Conservation (phyloP, 30 jellyfish, hydroid and myxozoan genomes). For the Aurelia sp. region DNA sequence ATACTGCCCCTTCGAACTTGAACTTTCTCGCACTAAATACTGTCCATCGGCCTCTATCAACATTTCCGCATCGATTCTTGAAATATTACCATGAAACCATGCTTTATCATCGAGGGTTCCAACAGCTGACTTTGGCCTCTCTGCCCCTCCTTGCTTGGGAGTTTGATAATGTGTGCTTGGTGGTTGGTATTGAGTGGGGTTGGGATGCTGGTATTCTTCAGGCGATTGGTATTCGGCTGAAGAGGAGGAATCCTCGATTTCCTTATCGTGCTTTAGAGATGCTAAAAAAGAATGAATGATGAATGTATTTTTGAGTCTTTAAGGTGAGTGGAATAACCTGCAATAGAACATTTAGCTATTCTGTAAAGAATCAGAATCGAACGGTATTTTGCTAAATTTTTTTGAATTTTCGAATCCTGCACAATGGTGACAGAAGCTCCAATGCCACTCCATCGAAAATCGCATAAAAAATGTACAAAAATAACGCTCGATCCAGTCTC, state of each 20-base stretch:
- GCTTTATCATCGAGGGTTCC: constrained; percentile 58
- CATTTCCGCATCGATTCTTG: constrained; percentile 72
- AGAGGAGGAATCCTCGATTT: too few relatives aligned
- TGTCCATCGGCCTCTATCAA: constrained; percentile 90
- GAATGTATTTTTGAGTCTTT: too few relatives aligned
- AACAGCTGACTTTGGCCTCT: constrained; percentile 54
- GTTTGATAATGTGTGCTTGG: constrained; percentile 67
- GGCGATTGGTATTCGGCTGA: constrained; percentile 59
- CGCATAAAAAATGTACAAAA: too few relatives aligned
- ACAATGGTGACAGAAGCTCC: too few relatives aligned
- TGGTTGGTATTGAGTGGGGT: constrained; percentile 31
- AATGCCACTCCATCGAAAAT: too few relatives aligned
- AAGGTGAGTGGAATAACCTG: too few relatives aligned
- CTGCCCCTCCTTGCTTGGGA: constrained; percentile 1
- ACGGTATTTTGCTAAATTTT: too few relatives aligned
- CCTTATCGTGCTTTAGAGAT: constrained; percentile 24
- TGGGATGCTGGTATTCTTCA: constrained; percentile 68
- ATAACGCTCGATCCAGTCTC: too few relatives aligned
- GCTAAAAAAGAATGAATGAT: constrained; percentile 24
- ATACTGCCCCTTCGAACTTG: constrained; percentile 74
- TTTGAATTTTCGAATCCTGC: too few relatives aligned
- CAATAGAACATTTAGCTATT: too few relatives aligned
- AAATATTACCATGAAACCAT: constrained; percentile 94
- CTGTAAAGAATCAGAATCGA: too few relatives aligned
- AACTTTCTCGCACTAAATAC: constrained; percentile 87